Evolutionary conservation across 2,113 vertebrate genomes (phyloP).

Genomic region (Coregonus clupeaformis): DNA sequence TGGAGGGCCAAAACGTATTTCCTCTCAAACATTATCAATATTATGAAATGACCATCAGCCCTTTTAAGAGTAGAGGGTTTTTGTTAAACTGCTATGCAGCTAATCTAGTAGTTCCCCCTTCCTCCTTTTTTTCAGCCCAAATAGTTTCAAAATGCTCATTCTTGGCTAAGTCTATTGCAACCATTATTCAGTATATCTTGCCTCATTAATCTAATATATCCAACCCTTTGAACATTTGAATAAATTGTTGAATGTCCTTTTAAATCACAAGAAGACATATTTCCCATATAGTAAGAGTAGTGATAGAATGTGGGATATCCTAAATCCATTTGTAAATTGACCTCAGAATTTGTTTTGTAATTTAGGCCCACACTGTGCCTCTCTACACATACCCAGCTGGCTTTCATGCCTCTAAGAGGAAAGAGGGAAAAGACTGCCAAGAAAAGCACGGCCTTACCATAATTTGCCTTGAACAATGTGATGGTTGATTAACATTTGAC

Average conservation of each 20-base stretch:
- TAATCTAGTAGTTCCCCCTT: too few species aligned
- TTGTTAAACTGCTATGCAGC: too few species aligned
- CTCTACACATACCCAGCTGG: not conserved
- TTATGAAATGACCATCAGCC: too few species aligned
- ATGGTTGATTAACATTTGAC: slow-evolving; percentile 32
- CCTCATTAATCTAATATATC: not conserved
- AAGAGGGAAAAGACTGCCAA: not conserved
- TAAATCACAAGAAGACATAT: not conserved
- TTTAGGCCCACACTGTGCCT: not conserved
- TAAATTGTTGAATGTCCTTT: not conserved
- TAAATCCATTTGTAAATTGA: too few species aligned
- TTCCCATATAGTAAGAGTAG: not conserved
- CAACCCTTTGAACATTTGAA: not conserved
- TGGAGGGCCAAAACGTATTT: not conserved
- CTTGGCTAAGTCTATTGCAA: not conserved
- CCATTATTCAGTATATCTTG: not conserved
- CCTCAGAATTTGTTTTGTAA: not conserved
- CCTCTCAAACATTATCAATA: not conserved
- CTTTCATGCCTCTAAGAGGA: not conserved
- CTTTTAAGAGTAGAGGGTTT: too few species aligned
- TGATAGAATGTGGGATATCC: too few species aligned
- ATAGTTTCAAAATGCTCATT: not conserved
- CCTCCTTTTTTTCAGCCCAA: too few species aligned
- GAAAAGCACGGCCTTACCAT: not conserved
- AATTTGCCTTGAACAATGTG: slow-evolving; percentile 22